Conservation (phyloP, 1,140 invertebrate species). For the Coptotermes formosanus region DNA sequence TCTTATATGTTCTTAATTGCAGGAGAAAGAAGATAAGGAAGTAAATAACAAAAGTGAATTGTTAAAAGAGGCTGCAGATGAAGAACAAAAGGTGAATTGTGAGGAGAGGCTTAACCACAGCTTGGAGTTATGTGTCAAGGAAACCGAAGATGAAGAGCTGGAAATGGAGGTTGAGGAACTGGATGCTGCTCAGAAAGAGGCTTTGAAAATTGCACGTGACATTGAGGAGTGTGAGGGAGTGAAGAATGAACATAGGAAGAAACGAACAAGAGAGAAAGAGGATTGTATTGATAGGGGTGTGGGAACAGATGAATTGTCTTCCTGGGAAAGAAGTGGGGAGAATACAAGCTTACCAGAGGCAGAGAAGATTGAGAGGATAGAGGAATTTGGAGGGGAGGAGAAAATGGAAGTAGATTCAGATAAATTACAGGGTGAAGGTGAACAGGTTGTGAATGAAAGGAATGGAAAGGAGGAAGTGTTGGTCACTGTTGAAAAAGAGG, state of each 20-base stretch:
- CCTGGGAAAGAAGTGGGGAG: background rate
- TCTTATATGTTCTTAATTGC: background rate
- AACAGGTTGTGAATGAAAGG: background rate
- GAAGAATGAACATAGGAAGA: conserved; percentile 33
- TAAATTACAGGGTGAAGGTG: conserved; percentile 40
- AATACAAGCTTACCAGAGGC: background rate
- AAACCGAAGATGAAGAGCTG: conserved; percentile 36
- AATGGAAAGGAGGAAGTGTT: background rate
- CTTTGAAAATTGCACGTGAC: conserved; percentile 24
- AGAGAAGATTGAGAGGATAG: conserved; percentile 31
- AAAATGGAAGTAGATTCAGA: conserved; percentile 40
- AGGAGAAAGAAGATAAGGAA: conserved; percentile 48
- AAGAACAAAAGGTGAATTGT: conserved; percentile 40
- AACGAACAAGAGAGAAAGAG: conserved; percentile 24
- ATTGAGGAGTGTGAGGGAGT: conserved; percentile 40
- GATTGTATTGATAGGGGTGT: background rate
- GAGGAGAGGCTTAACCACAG: conserved; percentile 34
- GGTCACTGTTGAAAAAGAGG: background rate
- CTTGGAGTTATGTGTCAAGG: conserved; percentile 46
- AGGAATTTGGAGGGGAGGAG: conserved; percentile 42
- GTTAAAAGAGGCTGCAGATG: conserved; percentile 50
- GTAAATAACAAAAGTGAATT: conserved; percentile 52
- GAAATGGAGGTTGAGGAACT: background rate
- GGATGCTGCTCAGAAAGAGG: background rate
- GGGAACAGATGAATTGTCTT: background rate